Evolutionary conservation across 2,888 invertebrate genomes (phyloP).

Genomic region (Nephrocerus scutellatus): DNA sequence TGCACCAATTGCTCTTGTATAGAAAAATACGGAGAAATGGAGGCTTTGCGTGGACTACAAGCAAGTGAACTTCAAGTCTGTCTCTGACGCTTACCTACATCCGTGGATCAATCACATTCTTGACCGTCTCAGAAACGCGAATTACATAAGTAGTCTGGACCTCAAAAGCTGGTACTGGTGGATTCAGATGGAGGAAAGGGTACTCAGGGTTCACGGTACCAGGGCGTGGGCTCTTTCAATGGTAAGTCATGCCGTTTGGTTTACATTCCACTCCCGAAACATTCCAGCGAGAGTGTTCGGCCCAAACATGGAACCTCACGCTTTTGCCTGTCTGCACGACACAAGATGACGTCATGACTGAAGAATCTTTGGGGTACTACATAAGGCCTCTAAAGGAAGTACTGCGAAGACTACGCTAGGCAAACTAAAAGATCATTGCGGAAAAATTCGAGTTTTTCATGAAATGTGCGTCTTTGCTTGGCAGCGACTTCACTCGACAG

Average conservation of each 20-base stretch:
- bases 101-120: conserved; percentile 6
- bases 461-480: no score
- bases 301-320: conserved; percentile 8
- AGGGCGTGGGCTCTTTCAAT: conserved; percentile 8
- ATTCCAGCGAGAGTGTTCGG: conserved; percentile 12
- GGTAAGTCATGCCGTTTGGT: conserved; percentile 4
- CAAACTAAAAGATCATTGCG: no score
- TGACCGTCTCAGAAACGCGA: conserved; percentile 6
- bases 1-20: conserved; percentile 4
- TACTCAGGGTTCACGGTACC: conserved; percentile 13
- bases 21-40: conserved; percentile 9
- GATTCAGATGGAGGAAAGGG: not conserved
- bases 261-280: conserved; percentile 13
- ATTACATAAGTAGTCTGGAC: conserved; percentile 11
- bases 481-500: no score
- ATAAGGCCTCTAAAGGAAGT: no score
- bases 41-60: not conserved
- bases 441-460: no score
- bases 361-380: conserved; percentile 2
- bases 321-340: conserved; percentile 10
- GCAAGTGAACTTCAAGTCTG: conserved; percentile 8
- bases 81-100: conserved; percentile 10
- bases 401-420: no score
- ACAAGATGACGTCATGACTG: conserved; percentile 7
- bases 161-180: conserved; percentile 6